Base-by-base conservation (phyloP, 1,140 invertebrate species). In the Streblospio benedicti region DNA sequence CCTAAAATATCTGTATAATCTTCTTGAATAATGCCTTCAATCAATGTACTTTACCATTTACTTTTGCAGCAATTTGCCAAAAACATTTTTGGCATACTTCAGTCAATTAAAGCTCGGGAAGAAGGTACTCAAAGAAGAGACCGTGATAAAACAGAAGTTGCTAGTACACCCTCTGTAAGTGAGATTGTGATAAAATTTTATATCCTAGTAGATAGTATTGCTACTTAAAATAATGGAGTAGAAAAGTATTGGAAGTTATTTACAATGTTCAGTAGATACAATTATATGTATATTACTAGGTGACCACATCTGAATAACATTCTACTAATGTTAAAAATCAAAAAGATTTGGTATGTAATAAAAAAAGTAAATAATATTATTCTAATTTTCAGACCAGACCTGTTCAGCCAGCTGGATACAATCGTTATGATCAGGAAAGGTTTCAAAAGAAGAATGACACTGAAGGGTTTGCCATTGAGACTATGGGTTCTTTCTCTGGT, bases 341-440 rank as follows among this genome's bases (percentile, higher is more conserved):
- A n/a, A n/a, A n/a, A n/a, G n/a, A n/a, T n/a, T n/a, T n/a, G n/a
- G n/a, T n/a, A n/a, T n/a, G n/a, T n/a, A n/a, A n/a, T n/a, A n/a
- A n/a, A n/a, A n/a, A n/a, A 3, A 30, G 6, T 16, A 25, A 38
- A 38, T 44, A 27, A 59, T 54, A 35, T 14, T 14, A 58, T 18
- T 32, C 53, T 32, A 28, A 55, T 18, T 14, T 87, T 1, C 78
- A 84, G 45, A 83, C 86, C 25, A 83, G 87, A 30, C 81, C 83
- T 35, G 83, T 86, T 20, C 89, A 93, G 68, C 84, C 84, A 2
- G 82, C 83, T 28, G 85, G 85, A 1, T 98, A 98, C 76, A 97
- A 93, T 84, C 87, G 94, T 83, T 98, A 97, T 79, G 93, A 97
- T 86, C 94, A 98, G 80, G 95, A 97, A 82, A 83, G 91, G 71